Conservation (phyloP, 2,888 invertebrate species). For the Anthoptus insignis region DNA sequence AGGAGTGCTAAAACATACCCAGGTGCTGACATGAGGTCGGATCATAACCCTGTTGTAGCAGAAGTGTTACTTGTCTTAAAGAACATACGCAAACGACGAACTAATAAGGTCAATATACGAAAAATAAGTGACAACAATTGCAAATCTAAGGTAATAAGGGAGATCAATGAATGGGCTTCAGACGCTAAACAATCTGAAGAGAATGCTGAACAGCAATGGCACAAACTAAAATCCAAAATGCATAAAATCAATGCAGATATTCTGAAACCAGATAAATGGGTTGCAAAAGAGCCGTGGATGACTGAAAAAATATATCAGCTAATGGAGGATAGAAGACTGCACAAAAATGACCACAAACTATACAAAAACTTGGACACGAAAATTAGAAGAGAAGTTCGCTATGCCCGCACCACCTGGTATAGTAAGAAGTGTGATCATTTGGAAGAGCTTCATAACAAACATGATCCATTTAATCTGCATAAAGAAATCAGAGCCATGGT, state of each 20-base stretch:
- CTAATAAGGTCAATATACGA: neutral
- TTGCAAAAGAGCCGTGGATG: constrained; percentile 23
- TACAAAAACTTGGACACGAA: constrained; percentile 4
- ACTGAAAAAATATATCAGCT: constrained; percentile 29
- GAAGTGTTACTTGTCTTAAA: neutral
- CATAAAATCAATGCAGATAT: neutral
- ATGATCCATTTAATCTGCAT: constrained; percentile 32
- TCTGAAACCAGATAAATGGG: neutral
- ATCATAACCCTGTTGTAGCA: neutral
- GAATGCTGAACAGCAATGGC: constrained; percentile 5
- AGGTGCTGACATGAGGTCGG: constrained; percentile 2
- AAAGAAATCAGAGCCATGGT: constrained; percentile 29
- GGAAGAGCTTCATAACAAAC: constrained; percentile 19
- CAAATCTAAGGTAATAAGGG: neutral
- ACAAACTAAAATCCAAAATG: constrained; percentile 3
- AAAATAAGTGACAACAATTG: neutral
- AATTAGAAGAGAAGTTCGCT: constrained; percentile 22
- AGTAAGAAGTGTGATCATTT: constrained; percentile 13
- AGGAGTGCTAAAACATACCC: constrained; percentile 8
- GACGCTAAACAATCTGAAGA: constrained; percentile 3
- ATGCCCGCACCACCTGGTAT: constrained; percentile 6
- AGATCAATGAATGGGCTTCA: constrained; percentile 23
- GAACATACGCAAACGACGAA: neutral
- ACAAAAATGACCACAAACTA: constrained; percentile 1
- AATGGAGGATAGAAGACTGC: constrained; percentile 29